A percentile compares a stretch with the other conserved stretches of the same genome.
phyloP scores from a whole-genome alignment of 2,888 invertebrate genomes.

The Polylopha cassiicola region DNA sequence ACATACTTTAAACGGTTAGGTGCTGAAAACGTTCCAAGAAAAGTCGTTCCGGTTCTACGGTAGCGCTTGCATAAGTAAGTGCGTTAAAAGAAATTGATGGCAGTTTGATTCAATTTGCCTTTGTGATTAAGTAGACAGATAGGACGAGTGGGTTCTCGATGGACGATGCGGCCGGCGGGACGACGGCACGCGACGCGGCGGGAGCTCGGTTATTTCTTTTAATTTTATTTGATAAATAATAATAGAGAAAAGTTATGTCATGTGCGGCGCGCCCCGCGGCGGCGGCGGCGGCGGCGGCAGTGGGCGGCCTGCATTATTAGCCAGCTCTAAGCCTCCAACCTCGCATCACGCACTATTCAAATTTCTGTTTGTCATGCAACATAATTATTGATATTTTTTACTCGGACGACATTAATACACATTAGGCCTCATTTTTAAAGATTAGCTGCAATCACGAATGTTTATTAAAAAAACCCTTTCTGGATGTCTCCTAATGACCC shows the following conservation, averaged over 20 bases:
- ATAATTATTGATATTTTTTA: conserved; percentile 52
- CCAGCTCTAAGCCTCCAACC: conserved; percentile 34
- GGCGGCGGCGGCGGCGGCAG: conserved; percentile 40
- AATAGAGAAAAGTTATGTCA: conserved; percentile 67
- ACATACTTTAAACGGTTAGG: conserved; percentile 26
- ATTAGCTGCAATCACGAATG: conserved; percentile 12
- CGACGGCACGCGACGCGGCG: conserved; percentile 67
- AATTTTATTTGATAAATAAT: conserved; percentile 63
- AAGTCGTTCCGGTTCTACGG: conserved; percentile 41
- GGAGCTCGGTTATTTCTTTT: conserved; percentile 53
- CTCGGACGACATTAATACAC: conserved; percentile 31
- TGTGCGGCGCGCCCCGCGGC: conserved; percentile 44
- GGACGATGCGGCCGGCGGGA: conserved; percentile 33
- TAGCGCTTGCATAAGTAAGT: conserved; percentile 53
- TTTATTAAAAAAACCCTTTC: too few species aligned
- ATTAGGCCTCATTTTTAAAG: conserved; percentile 20
- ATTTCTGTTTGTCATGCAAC: conserved; percentile 67
- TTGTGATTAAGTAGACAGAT: conserved; percentile 41
- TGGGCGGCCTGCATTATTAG: conserved; percentile 48
- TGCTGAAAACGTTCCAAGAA: conserved; percentile 37
- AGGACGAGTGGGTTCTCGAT: conserved; percentile 50
- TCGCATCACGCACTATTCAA: conserved; percentile 51
- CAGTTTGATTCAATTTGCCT: conserved; percentile 55
- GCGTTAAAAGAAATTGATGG: conserved; percentile 35
- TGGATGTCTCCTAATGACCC: too few species aligned